These are phyloP conservation scores for Lepeophtheirus salmonis DNA, from an alignment of 1,140 invertebrate species.

Conservation along the genomic window DNA sequence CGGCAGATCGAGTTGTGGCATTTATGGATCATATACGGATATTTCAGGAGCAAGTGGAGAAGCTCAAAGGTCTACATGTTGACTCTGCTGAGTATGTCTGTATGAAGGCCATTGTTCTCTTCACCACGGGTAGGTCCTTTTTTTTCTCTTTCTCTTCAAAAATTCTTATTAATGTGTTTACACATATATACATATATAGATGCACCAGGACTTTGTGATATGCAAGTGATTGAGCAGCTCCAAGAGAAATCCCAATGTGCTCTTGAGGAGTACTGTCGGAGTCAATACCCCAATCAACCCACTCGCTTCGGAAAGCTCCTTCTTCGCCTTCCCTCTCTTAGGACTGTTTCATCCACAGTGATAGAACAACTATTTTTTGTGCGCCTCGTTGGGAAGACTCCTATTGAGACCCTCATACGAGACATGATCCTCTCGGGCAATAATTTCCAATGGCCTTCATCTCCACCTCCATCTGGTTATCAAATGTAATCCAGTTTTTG, in stretches of 20 bases:
- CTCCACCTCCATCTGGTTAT: background rate
- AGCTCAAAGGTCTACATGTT: constrained; percentile 86
- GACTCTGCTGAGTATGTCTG: constrained; percentile 96
- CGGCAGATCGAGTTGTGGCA: constrained; percentile 84
- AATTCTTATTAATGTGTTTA: too few relatives aligned
- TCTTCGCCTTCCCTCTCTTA: constrained; percentile 36
- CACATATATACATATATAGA: too few relatives aligned
- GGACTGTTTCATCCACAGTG: constrained; percentile 35
- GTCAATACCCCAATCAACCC: constrained; percentile 37
- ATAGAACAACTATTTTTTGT: constrained; percentile 42
- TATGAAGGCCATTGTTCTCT: constrained; percentile 94
- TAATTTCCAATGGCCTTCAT: constrained; percentile 15
- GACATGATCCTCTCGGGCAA: constrained; percentile 18
- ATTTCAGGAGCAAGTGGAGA: constrained; percentile 93
- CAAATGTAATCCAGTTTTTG: too few relatives aligned
- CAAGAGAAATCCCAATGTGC: constrained; percentile 41
- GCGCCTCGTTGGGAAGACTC: constrained; percentile 36
- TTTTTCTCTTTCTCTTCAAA: too few relatives aligned
- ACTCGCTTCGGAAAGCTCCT: constrained; percentile 38
- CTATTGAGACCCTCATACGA: constrained; percentile 36
- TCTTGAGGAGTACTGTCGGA: constrained; percentile 38
- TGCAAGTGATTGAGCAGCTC: constrained; percentile 34
- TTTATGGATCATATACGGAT: constrained; percentile 98
- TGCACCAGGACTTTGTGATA: constrained; percentile 35
- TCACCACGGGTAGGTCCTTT: constrained; percentile 98